Evolutionary conservation across 2,797 vertebrate genomes (phyloP), one percentile per base, ranked within the genome.

Genomic region (Cryptoblepharus egeriae): DNA sequence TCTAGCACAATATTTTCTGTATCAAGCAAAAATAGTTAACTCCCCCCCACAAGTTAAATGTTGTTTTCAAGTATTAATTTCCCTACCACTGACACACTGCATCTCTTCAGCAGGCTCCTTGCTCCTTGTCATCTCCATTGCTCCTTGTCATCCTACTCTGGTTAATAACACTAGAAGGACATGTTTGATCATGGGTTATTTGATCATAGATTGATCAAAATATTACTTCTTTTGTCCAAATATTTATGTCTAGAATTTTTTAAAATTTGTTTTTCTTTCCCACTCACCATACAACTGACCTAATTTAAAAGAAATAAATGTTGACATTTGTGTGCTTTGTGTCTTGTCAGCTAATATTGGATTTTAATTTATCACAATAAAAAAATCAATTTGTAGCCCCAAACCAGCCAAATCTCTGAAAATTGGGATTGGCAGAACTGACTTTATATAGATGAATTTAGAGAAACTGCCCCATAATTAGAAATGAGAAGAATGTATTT

Each of bases 351-450:
- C 85, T 91, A 79, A 89, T 91, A 92, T 87, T 93, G 89, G 82
- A 90, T 94, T 95, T 93, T 94, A 93, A 93, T 95, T 93, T 93
- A 91, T 92, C 89, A 92, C 81, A 89, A 93, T 94, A 93, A 90
- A 92, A 71, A 82, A 90, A 91, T 93, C 90, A 90, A 91, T 92
- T 89, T 92, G 84, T 84, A 93, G 83, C 89, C 93, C 87, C 92
- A 94, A 94, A 92, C 91, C 72, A 89, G 90, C 79, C 82, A 83
- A 65, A 83, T 90, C 85, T 93, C 86, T 32, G 79, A 68, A 92
- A 94, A 93, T 86, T 90, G 88, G 37, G 85, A 88, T 79, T 91
- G 91, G 91, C 88, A 88, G 83, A 90, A 78, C 85, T 88, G 74
- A 73, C 82, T 87, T 85, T 80, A 75, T 85, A 83, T 60, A 85